phyloP scores from a whole-genome alignment of 2,113 vertebrate species.

The Scolopax mira region DNA sequence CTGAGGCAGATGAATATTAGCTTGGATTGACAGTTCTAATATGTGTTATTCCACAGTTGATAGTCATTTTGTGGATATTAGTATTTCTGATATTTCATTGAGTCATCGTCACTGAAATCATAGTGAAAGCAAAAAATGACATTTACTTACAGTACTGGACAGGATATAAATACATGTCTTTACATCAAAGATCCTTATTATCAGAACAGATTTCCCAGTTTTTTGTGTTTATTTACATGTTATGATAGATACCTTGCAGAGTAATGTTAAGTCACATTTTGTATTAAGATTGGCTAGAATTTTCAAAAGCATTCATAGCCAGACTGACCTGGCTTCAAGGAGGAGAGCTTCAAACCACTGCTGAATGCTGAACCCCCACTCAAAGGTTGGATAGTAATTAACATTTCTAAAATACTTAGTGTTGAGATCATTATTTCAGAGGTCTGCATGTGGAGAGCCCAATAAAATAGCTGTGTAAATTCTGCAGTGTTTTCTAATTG shows the following conservation, averaged over 20 bases:
- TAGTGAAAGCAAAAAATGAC: not conserved
- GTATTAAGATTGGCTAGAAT: not conserved
- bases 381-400: not conserved
- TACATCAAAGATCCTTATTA: not conserved
- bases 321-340: not conserved
- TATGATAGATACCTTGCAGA: not conserved
- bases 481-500: not conserved
- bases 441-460: not conserved
- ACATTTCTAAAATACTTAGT: not conserved
- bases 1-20: not conserved
- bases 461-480: not conserved
- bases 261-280: not conserved
- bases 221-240: not conserved
- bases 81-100: slow-evolving; percentile 22
- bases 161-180: not conserved
- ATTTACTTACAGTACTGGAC: not conserved
- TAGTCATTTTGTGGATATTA: slow-evolving; percentile 26
- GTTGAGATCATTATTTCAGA: not conserved
- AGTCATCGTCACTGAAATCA: not conserved
- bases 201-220: not conserved
- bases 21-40: slow-evolving; percentile 39
- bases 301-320: not conserved
- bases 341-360: not conserved
- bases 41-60: slow-evolving; percentile 3
- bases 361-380: not conserved